These are phyloP conservation scores for Anolis carolinensis DNA, from an alignment of 2,113 vertebrate genomes.

Conservation along the genomic window DNA sequence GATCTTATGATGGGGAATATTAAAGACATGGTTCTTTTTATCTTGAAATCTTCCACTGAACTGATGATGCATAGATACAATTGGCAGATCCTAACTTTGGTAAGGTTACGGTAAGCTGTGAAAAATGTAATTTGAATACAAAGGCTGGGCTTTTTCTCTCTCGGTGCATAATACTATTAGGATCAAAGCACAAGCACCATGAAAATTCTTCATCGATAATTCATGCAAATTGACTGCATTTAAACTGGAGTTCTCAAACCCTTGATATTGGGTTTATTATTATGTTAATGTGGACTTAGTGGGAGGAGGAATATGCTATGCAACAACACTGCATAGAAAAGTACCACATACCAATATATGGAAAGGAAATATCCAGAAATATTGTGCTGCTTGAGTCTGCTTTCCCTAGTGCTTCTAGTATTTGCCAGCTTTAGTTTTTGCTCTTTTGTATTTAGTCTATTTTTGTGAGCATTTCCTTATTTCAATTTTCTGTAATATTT, in stretches of 20 bases:
- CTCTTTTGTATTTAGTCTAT: too few relatives aligned
- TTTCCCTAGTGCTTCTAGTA: too few relatives aligned
- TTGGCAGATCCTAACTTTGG: slow-evolving; percentile 58
- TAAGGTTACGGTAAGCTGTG: slow-evolving; percentile 65
- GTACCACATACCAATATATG: not conserved
- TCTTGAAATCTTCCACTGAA: slow-evolving; percentile 50
- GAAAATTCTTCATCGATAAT: slow-evolving; percentile 67
- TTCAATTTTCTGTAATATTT: not conserved
- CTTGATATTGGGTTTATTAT: slow-evolving; percentile 55
- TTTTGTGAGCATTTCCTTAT: too few relatives aligned
- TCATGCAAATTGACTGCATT: slow-evolving; percentile 43
- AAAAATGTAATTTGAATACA: slow-evolving; percentile 62
- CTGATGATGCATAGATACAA: slow-evolving; percentile 55
- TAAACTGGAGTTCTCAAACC: slow-evolving; percentile 53
- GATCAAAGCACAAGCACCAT: slow-evolving; percentile 69
- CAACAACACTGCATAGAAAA: not conserved
- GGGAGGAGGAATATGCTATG: slow-evolving; percentile 10
- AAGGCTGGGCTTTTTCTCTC: slow-evolving; percentile 56
- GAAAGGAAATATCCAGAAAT: too few relatives aligned
- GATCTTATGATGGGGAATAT: slow-evolving; percentile 1
- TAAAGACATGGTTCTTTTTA: slow-evolving; percentile 47
- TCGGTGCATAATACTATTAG: slow-evolving; percentile 55
- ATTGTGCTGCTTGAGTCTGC: too few relatives aligned
- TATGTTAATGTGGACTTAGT: slow-evolving; percentile 58
- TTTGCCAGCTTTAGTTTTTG: too few relatives aligned